Conservation (phyloP, 2,888 invertebrate genomes). For the Drosophila stalkeri region DNA sequence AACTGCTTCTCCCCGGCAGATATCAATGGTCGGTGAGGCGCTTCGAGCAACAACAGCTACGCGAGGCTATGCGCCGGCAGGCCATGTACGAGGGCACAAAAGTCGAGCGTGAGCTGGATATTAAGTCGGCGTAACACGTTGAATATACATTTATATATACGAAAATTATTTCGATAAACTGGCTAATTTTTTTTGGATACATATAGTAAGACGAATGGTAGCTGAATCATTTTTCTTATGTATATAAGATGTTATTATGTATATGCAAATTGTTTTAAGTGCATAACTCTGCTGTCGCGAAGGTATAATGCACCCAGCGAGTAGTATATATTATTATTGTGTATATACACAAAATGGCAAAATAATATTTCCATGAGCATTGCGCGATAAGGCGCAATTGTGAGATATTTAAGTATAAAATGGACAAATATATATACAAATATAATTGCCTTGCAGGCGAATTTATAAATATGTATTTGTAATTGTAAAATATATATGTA, state of each 20-base stretch:
- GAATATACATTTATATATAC: neutral
- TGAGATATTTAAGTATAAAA: constrained; percentile 10
- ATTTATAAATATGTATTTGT: neutral
- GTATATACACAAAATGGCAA: neutral
- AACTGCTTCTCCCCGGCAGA: constrained; percentile 79
- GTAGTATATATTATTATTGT: neutral
- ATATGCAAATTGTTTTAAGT: constrained; percentile 1
- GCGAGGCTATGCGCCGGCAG: constrained; percentile 88
- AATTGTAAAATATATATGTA: constrained; percentile 1
- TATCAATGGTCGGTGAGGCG: constrained; percentile 89
- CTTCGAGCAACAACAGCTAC: constrained; percentile 88
- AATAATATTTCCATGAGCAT: constrained; percentile 3
- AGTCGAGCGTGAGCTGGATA: constrained; percentile 83
- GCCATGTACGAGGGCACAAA: constrained; percentile 88
- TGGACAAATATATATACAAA: neutral
- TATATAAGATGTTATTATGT: constrained; percentile 2
- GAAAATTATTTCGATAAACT: neutral
- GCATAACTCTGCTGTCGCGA: neutral
- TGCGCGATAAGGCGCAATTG: constrained; percentile 26
- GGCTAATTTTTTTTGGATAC: neutral
- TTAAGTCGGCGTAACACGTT: constrained; percentile 71
- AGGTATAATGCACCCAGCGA: constrained; percentile 9
- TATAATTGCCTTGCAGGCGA: neutral
- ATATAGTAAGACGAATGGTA: constrained; percentile 2
- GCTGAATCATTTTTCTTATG: constrained; percentile 24